Evolutionary conservation across 2,113 vertebrate genomes (phyloP).

Genomic region (Dasyprocta punctata): DNA sequence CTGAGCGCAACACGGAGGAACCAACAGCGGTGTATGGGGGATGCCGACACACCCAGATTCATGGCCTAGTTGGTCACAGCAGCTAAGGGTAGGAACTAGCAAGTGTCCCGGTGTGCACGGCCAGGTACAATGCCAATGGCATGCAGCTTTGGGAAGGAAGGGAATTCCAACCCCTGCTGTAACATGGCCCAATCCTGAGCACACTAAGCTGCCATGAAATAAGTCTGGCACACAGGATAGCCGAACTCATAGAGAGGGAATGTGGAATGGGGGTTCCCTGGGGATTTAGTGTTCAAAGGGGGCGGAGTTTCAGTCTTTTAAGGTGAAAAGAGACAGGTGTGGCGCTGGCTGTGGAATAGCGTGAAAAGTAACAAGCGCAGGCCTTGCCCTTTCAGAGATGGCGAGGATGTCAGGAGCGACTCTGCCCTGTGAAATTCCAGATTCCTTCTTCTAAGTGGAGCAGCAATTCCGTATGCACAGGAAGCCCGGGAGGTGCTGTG

Average conservation of each 20-base stretch:
- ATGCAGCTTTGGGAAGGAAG: not conserved
- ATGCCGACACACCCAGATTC: not conserved
- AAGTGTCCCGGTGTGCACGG: not conserved
- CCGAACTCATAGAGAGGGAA: not conserved
- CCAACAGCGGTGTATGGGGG: not conserved
- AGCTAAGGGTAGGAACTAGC: not conserved
- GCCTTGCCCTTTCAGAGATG: not conserved
- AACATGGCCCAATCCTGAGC: rapidly evolving
- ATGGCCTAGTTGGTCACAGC: not conserved
- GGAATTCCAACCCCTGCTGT: not conserved
- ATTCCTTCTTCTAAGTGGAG: not conserved
- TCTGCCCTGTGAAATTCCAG: not conserved
- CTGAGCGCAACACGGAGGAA: not conserved
- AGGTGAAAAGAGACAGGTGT: not conserved
- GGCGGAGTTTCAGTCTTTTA: not conserved
- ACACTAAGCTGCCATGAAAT: no score
- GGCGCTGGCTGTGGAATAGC: not conserved
- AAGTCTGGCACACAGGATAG: no score
- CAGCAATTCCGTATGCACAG: no score
- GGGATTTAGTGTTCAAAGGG: not conserved
- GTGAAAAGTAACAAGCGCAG: not conserved
- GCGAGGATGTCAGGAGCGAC: not conserved
- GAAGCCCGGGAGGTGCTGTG: rapidly evolving
- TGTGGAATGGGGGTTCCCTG: rapidly evolving
- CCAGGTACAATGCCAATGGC: not conserved